These are phyloP conservation scores for Chromoteleia sp. DNA, from an alignment of 2,888 invertebrate genomes.

Conservation along the genomic window DNA sequence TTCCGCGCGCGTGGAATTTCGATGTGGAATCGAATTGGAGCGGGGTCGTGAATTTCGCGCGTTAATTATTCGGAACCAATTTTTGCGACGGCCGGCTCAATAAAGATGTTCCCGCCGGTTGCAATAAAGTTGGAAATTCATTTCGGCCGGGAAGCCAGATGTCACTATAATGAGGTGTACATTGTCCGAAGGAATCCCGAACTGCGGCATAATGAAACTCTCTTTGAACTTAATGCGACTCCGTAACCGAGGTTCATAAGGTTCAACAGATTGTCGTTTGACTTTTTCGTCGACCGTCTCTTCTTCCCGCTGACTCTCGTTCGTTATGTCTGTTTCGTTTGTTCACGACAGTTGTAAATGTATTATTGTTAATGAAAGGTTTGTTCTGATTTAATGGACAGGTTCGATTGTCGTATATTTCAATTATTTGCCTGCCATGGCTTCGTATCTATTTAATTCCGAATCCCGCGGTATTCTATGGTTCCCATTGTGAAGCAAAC, in stretches of 20 bases:
- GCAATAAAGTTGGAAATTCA: constrained; percentile 54
- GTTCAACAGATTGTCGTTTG: constrained; percentile 41
- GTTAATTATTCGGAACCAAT: constrained; percentile 29
- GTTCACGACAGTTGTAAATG: neutral
- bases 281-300: constrained; percentile 3
- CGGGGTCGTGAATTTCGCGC: neutral
- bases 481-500: constrained; percentile 37
- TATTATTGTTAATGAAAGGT: constrained; percentile 29
- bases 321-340: neutral
- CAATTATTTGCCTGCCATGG: constrained; percentile 27
- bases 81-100: constrained; percentile 22
- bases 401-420: constrained; percentile 29
- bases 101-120: constrained; percentile 22
- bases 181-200: constrained; percentile 49
- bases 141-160: constrained; percentile 33
- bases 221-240: constrained; percentile 53
- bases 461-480: constrained; percentile 18
- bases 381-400: constrained; percentile 16
- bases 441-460: constrained; percentile 54
- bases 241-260: constrained; percentile 50
- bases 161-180: constrained; percentile 57
- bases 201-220: constrained; percentile 46
- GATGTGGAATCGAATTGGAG: constrained; percentile 7
- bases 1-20: too few relatives aligned
- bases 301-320: neutral